Conservation (phyloP, 1,140 invertebrate species). For the Diorhabda elongata region DNA sequence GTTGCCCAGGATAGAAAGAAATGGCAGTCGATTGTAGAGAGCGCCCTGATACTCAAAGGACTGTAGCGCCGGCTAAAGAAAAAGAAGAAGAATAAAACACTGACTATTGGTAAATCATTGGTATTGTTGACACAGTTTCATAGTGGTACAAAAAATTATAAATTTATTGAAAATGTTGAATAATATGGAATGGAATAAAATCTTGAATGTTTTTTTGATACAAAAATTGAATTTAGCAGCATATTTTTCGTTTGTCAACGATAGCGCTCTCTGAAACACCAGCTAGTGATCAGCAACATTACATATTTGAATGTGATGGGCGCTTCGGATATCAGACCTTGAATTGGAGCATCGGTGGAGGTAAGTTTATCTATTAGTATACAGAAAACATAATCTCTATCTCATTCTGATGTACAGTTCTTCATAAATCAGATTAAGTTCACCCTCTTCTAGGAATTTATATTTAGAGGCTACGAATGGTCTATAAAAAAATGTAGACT, state of each 20-base stretch:
- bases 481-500: too few species aligned
- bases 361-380: background rate
- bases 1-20: too few species aligned
- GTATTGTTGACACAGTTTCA: constrained; percentile 74
- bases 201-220: constrained; percentile 65
- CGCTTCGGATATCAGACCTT: constrained; percentile 74
- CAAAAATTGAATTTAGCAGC: constrained; percentile 66
- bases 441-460: too few species aligned
- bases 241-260: constrained; percentile 53
- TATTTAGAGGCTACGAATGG: too few species aligned
- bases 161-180: constrained; percentile 66
- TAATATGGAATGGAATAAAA: constrained; percentile 65
- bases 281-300: constrained; percentile 40
- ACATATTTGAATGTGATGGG: constrained; percentile 73
- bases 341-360: constrained; percentile 63
- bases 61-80: too few species aligned
- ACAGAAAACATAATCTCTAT: too few species aligned
- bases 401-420: too few species aligned
- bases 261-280: constrained; percentile 48
- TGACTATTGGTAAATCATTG: constrained; percentile 53
- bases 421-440: too few species aligned
- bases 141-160: constrained; percentile 74
- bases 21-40: too few species aligned
- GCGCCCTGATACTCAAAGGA: too few species aligned
- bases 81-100: constrained; percentile 39